A percentile compares a stretch with the other conserved stretches of the same genome.
phyloP scores from a whole-genome alignment of 2,797 vertebrate species.

The Tympanoctomys barrerae region DNA sequence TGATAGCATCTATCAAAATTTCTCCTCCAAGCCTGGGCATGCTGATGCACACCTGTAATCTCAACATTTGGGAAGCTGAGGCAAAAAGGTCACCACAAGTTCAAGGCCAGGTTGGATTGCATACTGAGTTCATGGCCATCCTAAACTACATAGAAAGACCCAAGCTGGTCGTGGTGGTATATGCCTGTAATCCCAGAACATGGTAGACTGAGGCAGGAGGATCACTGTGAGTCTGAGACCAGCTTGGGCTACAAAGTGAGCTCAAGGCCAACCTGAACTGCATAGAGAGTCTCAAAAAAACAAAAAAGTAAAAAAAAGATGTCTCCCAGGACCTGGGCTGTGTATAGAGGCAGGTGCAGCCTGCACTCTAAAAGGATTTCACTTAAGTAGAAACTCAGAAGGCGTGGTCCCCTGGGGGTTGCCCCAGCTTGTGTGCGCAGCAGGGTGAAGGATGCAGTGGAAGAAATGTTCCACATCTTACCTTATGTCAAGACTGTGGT shows the following conservation, averaged over 20 bases:
- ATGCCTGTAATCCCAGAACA: too few relatives aligned
- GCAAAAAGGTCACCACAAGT: background rate
- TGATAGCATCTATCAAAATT: background rate
- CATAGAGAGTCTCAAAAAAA: too few relatives aligned
- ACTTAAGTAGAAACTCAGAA: background rate
- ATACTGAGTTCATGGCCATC: background rate
- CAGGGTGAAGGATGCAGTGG: too few relatives aligned
- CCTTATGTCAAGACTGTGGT: background rate
- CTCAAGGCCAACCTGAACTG: too few relatives aligned
- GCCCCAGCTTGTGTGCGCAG: rapidly evolving
- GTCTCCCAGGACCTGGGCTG: background rate
- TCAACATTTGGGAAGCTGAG: background rate
- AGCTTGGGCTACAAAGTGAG: too few relatives aligned
- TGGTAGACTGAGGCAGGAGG: too few relatives aligned
- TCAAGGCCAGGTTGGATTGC: background rate
- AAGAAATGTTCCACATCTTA: background rate
- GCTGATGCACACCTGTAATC: background rate
- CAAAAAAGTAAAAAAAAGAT: too few relatives aligned
- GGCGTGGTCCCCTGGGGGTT: rapidly evolving
- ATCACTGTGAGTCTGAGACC: too few relatives aligned
- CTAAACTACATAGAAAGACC: background rate
- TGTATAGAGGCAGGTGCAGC: background rate
- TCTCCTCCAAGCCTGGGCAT: background rate
- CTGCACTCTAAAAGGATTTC: background rate
- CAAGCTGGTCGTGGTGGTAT: background rate